Evolutionary conservation across 2,113 vertebrate species (phyloP), one percentile per base, ranked within the genome.

Genomic region (Nerophis lumbriciformis): DNA sequence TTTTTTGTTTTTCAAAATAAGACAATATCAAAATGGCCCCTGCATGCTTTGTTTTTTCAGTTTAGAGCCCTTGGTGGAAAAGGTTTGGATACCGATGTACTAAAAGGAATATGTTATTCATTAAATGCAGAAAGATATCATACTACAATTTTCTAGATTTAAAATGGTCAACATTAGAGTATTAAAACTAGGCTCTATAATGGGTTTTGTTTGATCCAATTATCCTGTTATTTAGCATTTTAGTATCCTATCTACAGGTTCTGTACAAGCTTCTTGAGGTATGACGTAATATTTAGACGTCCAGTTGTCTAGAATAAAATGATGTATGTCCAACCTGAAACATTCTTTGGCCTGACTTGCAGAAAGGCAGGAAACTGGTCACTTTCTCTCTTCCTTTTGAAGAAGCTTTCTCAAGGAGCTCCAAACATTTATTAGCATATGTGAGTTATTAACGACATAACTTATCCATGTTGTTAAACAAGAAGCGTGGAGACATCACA

Each of bases 301-400:
- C 35, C 64, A 63, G 49, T 70, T 61, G 51, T 76, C 61, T 71
- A 50, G 61, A 55, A 62, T 51, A 28, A 44, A 47, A 10, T 74
- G 65, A 77, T 72, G 36, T 50, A 78, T 65, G 39, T 59, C 76
- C 68, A 73, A 61, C 59, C 45, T 57, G 62, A 71, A 61, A 63
- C 65, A 77, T 79, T 81, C 66, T 39, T 66, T 65, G 60, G 56
- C 73, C 42, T 0, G 45, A 19, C 54, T 55, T 56, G 54, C 72
- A 77, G 70, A 80, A 75, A 79, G 47, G 67, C 82, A 83, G 82
- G 82, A 86, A 86, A 65, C 76, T 58, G 45, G 69, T 71, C 54
- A 73, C 79, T 79, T 85, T 85, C 75, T 53, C 75, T 68, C 75
- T 85, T 85, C 82, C 85, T 79, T 67, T 73, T 54, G 19, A 71